Percentiles rank a stretch among this genome's conserved stretches.
These are phyloP conservation scores for Pitangus sulphuratus DNA, from an alignment of 2,797 vertebrate species.

Conservation along the genomic window DNA sequence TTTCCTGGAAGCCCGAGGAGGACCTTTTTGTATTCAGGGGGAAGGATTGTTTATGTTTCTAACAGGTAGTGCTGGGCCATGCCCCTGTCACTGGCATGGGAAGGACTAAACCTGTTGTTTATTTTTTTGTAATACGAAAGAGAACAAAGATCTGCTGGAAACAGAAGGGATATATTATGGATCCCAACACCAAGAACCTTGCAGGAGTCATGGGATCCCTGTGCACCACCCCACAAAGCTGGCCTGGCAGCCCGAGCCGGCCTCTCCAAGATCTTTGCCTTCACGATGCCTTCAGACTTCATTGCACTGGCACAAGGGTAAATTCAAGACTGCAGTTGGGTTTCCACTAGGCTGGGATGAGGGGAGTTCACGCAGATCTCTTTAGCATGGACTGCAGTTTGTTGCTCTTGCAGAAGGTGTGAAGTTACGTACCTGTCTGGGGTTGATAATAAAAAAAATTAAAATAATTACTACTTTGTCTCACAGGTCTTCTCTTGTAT, in stretches of 20 bases:
- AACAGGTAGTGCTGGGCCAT: not conserved
- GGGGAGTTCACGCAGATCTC: not conserved
- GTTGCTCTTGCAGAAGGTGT: not conserved
- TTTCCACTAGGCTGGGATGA: not conserved
- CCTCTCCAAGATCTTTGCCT: not conserved
- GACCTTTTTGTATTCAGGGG: not conserved
- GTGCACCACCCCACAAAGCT: accelerated
- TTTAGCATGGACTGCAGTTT: not conserved
- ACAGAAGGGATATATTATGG: not conserved
- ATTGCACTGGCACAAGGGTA: not conserved
- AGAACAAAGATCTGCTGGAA: not conserved
- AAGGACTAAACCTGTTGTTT: not conserved
- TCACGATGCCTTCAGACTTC: not conserved
- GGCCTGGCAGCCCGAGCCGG: accelerated
- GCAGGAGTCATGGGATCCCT: not conserved
- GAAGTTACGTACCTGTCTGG: not conserved
- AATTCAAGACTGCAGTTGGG: not conserved
- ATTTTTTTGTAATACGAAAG: not conserved
- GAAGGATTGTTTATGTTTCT: not conserved
- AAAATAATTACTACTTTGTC: not conserved
- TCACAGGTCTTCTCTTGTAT: not conserved
- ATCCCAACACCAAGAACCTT: not conserved
- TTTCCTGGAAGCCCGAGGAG: not conserved
- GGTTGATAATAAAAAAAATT: not conserved
- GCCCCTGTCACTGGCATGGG: not conserved